A percentile compares a stretch with the other conserved stretches of the same genome.
These are phyloP conservation scores for Oceanodroma leucorhoa DNA, from an alignment of 2,797 vertebrate genomes.

Conservation along the genomic window DNA sequence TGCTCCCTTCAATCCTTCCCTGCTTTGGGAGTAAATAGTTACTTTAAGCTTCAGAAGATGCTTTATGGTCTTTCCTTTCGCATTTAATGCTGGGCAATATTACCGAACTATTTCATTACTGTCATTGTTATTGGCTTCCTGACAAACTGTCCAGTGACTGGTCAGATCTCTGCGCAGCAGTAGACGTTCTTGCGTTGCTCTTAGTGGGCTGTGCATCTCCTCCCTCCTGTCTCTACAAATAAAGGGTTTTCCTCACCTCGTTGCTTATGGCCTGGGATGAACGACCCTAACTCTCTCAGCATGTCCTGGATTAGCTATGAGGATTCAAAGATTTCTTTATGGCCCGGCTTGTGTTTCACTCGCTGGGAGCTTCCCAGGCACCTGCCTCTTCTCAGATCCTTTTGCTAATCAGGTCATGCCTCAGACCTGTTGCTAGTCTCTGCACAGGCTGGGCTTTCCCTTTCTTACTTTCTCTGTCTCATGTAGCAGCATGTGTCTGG, in stretches of 20 bases:
- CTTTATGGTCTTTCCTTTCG: background rate
- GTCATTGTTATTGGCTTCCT: background rate
- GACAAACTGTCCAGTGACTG: background rate
- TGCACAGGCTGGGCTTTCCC: background rate
- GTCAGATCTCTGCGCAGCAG: background rate
- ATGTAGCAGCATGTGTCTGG: background rate
- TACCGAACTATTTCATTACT: background rate
- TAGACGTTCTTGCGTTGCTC: background rate
- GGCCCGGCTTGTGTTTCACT: background rate
- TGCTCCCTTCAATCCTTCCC: background rate
- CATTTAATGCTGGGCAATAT: background rate
- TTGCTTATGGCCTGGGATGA: background rate
- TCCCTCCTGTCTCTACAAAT: background rate
- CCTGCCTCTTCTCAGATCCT: background rate
- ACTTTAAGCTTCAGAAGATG: background rate
- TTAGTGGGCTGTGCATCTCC: background rate
- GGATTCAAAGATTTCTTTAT: background rate
- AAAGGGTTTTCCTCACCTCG: background rate
- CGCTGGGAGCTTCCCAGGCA: background rate
- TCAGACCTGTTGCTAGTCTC: background rate
- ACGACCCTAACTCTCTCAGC: background rate
- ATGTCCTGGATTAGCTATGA: background rate
- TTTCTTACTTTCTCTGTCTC: background rate
- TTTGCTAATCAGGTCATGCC: background rate
- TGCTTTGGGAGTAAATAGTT: background rate